Conservation (phyloP, 2,888 invertebrate genomes). For the Oligia strigilis region DNA sequence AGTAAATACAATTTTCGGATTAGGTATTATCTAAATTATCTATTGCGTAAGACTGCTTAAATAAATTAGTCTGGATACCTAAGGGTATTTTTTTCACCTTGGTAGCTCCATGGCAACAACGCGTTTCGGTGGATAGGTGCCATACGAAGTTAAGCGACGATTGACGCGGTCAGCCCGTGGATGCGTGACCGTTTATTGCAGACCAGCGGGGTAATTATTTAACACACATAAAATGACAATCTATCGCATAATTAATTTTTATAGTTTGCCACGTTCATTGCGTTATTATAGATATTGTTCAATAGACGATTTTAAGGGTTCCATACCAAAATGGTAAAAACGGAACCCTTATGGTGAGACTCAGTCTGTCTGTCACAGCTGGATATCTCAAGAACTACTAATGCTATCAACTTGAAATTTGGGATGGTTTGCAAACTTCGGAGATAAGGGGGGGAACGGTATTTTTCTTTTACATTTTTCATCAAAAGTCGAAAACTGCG, state of each 20-base stretch:
- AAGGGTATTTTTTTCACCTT: conserved; percentile 18
- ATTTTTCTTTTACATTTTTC: too few species aligned
- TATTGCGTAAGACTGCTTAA: conserved; percentile 19
- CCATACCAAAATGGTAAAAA: too few species aligned
- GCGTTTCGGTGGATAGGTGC: background rate
- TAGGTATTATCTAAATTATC: conserved; percentile 28
- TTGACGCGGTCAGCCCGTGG: background rate
- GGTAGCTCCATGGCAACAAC: background rate
- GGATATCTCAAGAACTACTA: too few species aligned
- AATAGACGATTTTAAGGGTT: background rate
- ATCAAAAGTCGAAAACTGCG: too few species aligned
- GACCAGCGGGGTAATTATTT: background rate
- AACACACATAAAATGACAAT: background rate
- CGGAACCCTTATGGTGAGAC: too few species aligned
- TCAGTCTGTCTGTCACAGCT: too few species aligned
- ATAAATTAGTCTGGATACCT: conserved; percentile 23
- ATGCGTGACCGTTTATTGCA: background rate
- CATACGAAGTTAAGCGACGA: background rate
- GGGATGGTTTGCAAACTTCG: too few species aligned
- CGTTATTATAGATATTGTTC: background rate
- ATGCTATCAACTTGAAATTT: too few species aligned
- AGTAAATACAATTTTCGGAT: conserved; percentile 25
- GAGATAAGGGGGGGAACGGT: too few species aligned
- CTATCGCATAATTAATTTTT: background rate
- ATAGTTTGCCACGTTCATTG: background rate